Evolutionary conservation across 2,797 vertebrate genomes (phyloP).

Genomic region (Micromesistius poutassou): DNA sequence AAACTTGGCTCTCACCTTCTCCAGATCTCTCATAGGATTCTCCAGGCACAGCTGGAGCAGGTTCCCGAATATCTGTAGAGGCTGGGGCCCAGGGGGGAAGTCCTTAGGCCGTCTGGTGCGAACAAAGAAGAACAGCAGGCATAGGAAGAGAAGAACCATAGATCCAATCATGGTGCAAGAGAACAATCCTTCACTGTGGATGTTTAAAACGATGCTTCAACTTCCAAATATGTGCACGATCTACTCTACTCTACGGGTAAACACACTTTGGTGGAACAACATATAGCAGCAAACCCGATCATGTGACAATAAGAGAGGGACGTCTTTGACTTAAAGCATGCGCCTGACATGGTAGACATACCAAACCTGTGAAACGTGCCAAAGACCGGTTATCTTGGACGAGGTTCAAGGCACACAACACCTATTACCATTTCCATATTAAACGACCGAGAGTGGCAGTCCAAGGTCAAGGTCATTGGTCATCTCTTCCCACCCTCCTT

Average conservation of each 20-base stretch:
- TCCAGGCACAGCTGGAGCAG: slow-evolving; percentile 41
- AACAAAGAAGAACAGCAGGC: slow-evolving; percentile 30
- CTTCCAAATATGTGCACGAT: neutral
- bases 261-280: too few relatives aligned
- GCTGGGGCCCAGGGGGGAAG: slow-evolving; percentile 45
- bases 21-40: slow-evolving; percentile 26
- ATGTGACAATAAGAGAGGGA: neutral
- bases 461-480: too few relatives aligned
- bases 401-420: too few relatives aligned
- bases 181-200: neutral
- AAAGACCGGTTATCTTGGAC: neutral
- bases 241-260: neutral
- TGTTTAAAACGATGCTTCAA: neutral
- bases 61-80: slow-evolving; percentile 46
- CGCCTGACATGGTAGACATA: neutral
- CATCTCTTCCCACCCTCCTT: too few relatives aligned
- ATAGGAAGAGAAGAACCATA: slow-evolving; percentile 22
- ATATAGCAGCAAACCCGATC: neutral
- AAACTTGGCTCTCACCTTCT: slow-evolving; percentile 14
- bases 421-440: too few relatives aligned
- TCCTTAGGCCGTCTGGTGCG: slow-evolving; percentile 23
- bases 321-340: too few relatives aligned
- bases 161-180: slow-evolving; percentile 36
- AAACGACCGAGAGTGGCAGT: too few relatives aligned
- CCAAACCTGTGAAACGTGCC: neutral